Evolutionary conservation across 2,113 vertebrate species (phyloP).

Genomic region (Calyptomena viridis): DNA sequence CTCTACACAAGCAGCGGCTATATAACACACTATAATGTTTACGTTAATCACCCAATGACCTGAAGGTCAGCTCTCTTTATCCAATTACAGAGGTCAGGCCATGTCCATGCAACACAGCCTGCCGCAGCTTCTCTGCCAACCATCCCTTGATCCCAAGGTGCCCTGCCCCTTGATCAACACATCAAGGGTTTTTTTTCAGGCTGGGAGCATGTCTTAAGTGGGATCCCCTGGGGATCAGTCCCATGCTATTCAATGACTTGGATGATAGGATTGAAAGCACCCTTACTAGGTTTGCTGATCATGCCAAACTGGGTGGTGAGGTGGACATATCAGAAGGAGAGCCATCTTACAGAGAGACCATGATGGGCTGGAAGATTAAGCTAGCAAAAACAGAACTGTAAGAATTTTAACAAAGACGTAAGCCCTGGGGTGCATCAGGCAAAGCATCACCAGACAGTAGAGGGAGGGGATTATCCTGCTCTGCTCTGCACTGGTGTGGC

Average conservation of each 20-base stretch:
- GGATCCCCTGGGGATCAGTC: not conserved
- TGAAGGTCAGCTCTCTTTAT: too few relatives aligned
- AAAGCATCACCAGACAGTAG: not conserved
- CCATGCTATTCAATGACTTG: not conserved
- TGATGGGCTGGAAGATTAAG: too few relatives aligned
- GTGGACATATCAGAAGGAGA: not conserved
- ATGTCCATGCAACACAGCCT: too few relatives aligned
- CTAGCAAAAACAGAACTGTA: not conserved
- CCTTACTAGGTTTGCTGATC: too few relatives aligned
- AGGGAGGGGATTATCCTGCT: not conserved
- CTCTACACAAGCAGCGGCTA: too few relatives aligned
- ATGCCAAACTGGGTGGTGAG: not conserved
- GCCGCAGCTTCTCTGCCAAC: too few relatives aligned
- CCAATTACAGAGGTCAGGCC: too few relatives aligned
- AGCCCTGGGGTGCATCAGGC: not conserved
- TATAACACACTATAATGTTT: too few relatives aligned
- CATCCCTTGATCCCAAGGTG: too few relatives aligned
- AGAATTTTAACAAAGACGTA: not conserved
- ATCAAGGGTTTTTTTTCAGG: too few relatives aligned
- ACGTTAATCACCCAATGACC: too few relatives aligned
- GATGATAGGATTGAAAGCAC: not conserved
- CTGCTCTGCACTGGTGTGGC: not conserved
- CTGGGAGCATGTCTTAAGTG: not conserved
- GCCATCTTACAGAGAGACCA: not conserved
- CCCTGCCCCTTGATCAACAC: too few relatives aligned